Evolutionary conservation across 2,888 invertebrate genomes (phyloP), one percentile per base, ranked within the genome.

Genomic region (Oxytorus armatus): DNA sequence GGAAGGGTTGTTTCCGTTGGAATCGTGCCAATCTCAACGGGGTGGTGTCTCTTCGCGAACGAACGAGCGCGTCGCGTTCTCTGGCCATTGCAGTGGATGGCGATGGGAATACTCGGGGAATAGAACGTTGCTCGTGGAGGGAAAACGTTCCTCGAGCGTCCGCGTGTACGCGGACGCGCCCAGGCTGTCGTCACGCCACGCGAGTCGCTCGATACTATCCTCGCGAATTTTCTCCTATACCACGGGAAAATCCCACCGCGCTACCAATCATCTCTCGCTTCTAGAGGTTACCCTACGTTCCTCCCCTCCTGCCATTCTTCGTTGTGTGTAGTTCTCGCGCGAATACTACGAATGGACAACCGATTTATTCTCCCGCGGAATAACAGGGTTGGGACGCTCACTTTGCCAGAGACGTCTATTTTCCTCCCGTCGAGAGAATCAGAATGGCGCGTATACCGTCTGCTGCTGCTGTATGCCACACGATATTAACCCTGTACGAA

Each of bases 201-300:
- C 74, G 77, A 70, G 77, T 77, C 83, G 83, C 81, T 83, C 83
- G 79, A 81, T 83, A 81, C 82, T 74, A 51, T 77, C 77, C 77
- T 53, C 47, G 68, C 68, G 72, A 18, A 14, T 53, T 69, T 78
- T 53, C 39, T 21, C 21, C 66, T 61, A n/a, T 57, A 16, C 79
- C 75, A 68, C 66, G 70, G n/a, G n/a, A n/a, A n/a, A 72, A 55
- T n/a, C 57, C 55, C 36, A 55, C 47, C 47, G 14, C 21, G 10
- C 63, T 21, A 29, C 47, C 33, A 33, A 33, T 33, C 25, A 8
- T 55, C 59, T 33, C 59, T 42, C 25, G 59, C 42, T 47, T 70
- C 63, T 68, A 39, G 11, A 33, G 42, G 18, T 53, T 39, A 11
- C 39, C 23, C 33, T 21, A n/a, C n/a, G n/a, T n/a, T n/a, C n/a